These are phyloP conservation scores for Zeus faber DNA, from an alignment of 2,113 vertebrate species.

Conservation along the genomic window DNA sequence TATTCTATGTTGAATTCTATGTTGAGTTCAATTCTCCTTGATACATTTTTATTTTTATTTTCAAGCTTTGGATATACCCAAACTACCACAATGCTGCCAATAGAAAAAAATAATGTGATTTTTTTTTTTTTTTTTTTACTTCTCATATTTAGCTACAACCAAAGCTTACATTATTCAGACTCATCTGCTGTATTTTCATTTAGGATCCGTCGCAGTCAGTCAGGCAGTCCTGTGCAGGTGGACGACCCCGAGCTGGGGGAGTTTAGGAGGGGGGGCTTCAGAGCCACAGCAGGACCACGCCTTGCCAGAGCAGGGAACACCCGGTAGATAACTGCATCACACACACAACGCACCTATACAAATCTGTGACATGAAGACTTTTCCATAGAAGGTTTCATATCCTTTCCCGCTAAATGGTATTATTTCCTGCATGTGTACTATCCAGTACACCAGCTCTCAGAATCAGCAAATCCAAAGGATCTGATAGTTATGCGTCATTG, in stretches of 20 bases:
- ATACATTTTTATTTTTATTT: background rate
- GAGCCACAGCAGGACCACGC: slow-evolving; percentile 89
- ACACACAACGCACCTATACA: background rate
- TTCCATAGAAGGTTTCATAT: no score
- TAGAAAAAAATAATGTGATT: background rate
- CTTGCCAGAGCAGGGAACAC: slow-evolving; percentile 79
- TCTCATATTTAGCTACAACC: no score
- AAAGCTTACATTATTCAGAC: no score
- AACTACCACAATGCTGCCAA: background rate
- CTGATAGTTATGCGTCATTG: no score
- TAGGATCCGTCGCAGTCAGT: slow-evolving; percentile 94
- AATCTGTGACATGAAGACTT: no score
- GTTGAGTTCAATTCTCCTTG: background rate
- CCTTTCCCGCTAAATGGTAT: no score
- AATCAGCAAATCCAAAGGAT: no score
- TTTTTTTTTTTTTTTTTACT: background rate
- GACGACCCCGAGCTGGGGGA: slow-evolving; percentile 82
- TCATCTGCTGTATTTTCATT: no score
- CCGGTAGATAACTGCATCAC: slow-evolving; percentile 15
- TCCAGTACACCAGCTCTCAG: background rate
- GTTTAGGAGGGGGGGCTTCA: slow-evolving; percentile 88
- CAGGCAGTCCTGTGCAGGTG: slow-evolving; percentile 84
- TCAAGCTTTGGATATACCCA: background rate
- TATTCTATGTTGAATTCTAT: no score
- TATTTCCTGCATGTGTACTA: background rate